Evolutionary conservation across 2,888 invertebrate genomes (phyloP).

Genomic region (Drosophila mulleri): DNA sequence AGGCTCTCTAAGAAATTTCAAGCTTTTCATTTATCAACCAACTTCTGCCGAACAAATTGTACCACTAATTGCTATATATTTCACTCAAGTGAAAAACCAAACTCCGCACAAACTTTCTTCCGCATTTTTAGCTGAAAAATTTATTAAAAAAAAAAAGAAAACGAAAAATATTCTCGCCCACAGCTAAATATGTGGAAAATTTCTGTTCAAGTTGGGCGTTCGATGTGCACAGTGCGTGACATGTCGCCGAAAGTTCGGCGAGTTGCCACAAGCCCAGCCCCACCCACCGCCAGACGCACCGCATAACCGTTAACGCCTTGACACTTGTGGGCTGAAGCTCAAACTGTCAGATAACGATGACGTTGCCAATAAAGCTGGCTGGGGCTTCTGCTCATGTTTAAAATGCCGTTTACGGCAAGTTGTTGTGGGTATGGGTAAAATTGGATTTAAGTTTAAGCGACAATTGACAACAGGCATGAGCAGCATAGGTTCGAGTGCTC

Average conservation of each 20-base stretch:
- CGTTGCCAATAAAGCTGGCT: conserved; percentile 68
- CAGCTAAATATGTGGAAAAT: conserved; percentile 52
- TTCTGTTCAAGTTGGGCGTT: conserved; percentile 36
- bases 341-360: conserved; percentile 76
- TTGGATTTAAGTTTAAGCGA: conserved; percentile 78
- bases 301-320: conserved; percentile 62
- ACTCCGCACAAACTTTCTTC: not conserved
- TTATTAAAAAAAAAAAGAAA: conserved; percentile 14
- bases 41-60: not conserved
- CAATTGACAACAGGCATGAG: conserved; percentile 67
- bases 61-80: conserved; percentile 12
- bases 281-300: not conserved
- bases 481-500: conserved; percentile 3
- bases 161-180: not conserved
- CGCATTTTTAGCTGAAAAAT: conserved; percentile 1
- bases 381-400: conserved; percentile 54
- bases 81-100: not conserved
- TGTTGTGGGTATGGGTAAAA: conserved; percentile 58
- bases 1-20: not conserved
- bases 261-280: conserved; percentile 17
- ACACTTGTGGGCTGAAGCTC: conserved; percentile 54
- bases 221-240: conserved; percentile 45
- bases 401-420: conserved; percentile 64
- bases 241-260: conserved; percentile 51
- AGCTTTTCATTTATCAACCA: conserved; percentile 1